Evolutionary conservation across 2,797 vertebrate genomes (phyloP).

Genomic region (Halcyon badia): DNA sequence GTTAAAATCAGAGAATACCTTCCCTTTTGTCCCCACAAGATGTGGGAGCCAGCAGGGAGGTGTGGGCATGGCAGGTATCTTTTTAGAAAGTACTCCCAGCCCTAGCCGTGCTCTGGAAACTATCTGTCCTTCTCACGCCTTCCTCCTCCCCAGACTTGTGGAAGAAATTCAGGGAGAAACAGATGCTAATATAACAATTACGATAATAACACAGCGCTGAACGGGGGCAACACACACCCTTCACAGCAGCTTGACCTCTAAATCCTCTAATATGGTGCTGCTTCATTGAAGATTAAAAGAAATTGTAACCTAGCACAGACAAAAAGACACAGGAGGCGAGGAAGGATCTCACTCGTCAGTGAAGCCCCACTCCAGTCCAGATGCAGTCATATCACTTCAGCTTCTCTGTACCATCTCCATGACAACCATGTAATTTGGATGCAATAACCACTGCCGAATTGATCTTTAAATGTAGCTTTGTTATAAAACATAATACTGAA

Average conservation of each 20-base stretch:
- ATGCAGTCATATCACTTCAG: slow-evolving; percentile 90
- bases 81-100: slow-evolving; percentile 39
- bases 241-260: slow-evolving; percentile 32
- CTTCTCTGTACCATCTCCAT: slow-evolving; percentile 97
- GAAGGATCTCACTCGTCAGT: slow-evolving; percentile 31
- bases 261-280: neutral
- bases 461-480: slow-evolving; percentile 87
- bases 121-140: slow-evolving; percentile 29
- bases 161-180: slow-evolving; percentile 28
- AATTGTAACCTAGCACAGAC: slow-evolving; percentile 51
- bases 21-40: slow-evolving; percentile 46
- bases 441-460: slow-evolving; percentile 86
- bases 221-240: slow-evolving; percentile 8
- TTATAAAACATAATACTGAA: slow-evolving; percentile 76
- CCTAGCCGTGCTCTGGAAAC: slow-evolving; percentile 23
- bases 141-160: slow-evolving; percentile 41
- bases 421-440: slow-evolving; percentile 97
- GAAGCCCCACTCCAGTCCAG: slow-evolving; percentile 77
- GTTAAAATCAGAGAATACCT: slow-evolving; percentile 11
- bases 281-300: slow-evolving; percentile 32
- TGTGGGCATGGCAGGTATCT: slow-evolving; percentile 29
- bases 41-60: neutral
- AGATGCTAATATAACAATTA: slow-evolving; percentile 51
- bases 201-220: neutral
- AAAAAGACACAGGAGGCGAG: slow-evolving; percentile 68